Evolutionary conservation across 2,113 vertebrate species (phyloP).

Genomic region (Phrynosoma blainvillii): DNA sequence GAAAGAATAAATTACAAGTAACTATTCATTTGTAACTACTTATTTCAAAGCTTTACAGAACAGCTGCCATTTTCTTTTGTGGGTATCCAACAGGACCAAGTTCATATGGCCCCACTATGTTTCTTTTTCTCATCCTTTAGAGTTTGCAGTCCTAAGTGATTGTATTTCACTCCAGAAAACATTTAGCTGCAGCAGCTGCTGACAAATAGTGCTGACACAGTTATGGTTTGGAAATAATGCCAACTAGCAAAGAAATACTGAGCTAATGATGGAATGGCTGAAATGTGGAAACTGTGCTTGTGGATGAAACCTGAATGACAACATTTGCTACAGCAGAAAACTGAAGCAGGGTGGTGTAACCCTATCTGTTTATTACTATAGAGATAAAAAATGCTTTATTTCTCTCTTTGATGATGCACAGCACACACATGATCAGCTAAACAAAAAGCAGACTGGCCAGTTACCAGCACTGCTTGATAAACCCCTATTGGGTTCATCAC

Average conservation of each 20-base stretch:
- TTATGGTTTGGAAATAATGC: constrained; percentile 8
- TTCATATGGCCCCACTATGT: neutral
- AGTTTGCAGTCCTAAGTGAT: neutral
- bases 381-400: neutral
- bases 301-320: fast-evolving
- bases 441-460: constrained; percentile 8
- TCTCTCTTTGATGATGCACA: neutral
- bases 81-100: constrained; percentile 1
- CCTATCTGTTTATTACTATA: neutral
- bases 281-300: neutral
- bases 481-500: constrained; percentile 47
- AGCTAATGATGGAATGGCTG: neutral
- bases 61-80: neutral
- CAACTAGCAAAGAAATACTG: constrained; percentile 18
- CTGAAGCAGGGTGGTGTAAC: neutral
- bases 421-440: constrained; percentile 18
- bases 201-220: constrained; percentile 32
- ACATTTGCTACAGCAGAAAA: fast-evolving
- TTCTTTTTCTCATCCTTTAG: neutral
- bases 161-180: constrained; percentile 5
- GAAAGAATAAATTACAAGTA: neutral
- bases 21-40: neutral
- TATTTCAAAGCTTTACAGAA: neutral
- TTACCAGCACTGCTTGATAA: constrained; percentile 17
- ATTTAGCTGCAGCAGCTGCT: constrained; percentile 31